Base-by-base conservation (phyloP, 2,113 vertebrate genomes). In the Paratilapia polleni region DNA sequence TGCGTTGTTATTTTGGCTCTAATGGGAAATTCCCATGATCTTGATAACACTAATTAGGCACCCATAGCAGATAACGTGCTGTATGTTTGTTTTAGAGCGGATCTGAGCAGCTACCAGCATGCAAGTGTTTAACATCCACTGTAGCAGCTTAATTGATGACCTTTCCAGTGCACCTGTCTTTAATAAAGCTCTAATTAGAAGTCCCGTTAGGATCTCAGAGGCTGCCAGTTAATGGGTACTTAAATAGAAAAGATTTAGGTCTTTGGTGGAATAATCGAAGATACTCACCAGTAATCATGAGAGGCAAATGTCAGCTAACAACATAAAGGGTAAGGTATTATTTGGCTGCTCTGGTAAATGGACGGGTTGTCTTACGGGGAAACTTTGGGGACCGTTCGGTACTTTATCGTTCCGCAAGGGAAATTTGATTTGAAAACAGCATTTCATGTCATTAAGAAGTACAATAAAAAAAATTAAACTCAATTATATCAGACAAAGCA, bases 121-220 rank as follows among this genome's bases (percentile, higher is more conserved):
- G 60, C 78, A 54, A 64, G 77, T 84, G 80, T 81, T 17, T 77
- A 85, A 86, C 80, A 84, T 85, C 57, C 28, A 80, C 80, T 89
- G 86, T 87, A 83, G 26, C 20, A 60, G 80, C 76, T 87, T 85
- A 90, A 88, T 86, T 73, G 74, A 85, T 58, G 87, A 84, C 89
- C 86, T 90, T 88, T 88, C n/a, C 56, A 34, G 28, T 77, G 49
- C 34, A 81, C 85, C 75, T 84, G 73, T 61, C 83, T 80, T 87
- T 91, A 88, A 88, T 82, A 52, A 86, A 87, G 80, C 54, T 62
- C 82, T 90, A 90, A 93, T 93, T 87, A 88, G 73, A 79, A 57
- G 87, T 76, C 63, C 54, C 78, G 64, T 87, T 88, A 84, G 83
- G 66, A 84, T 54, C 49, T 31, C 73, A 86, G 80, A 86, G 81